Conservation (phyloP, 2,797 vertebrate species). For the Megaceryle alcyon region DNA sequence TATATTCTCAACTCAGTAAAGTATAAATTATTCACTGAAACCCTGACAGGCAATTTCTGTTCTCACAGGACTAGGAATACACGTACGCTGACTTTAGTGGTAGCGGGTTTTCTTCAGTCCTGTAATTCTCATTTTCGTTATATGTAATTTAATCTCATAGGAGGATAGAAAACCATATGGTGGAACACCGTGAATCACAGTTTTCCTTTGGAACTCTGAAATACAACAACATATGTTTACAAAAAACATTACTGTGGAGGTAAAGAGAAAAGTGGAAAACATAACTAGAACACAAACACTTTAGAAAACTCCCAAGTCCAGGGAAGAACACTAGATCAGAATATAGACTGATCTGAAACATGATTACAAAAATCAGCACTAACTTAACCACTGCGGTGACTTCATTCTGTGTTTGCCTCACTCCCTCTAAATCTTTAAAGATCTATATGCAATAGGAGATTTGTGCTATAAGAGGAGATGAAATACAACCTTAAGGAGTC, state of each 20-base stretch:
- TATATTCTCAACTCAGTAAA: not conserved
- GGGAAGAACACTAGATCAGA: not conserved
- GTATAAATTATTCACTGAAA: not conserved
- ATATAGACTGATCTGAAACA: not conserved
- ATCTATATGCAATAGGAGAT: not conserved
- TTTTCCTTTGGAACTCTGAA: not conserved
- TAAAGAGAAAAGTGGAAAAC: not conserved
- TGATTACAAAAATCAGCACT: not conserved
- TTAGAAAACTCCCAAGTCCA: not conserved
- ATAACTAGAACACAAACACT: not conserved
- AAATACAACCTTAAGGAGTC: not conserved
- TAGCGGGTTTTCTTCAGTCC: not conserved
- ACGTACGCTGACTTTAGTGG: not conserved
- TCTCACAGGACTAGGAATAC: not conserved
- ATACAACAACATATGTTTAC: not conserved
- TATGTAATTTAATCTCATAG: not conserved
- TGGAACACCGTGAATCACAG: rapidly evolving
- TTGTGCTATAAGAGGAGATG: not conserved
- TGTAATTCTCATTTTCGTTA: not conserved
- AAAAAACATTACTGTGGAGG: not conserved
- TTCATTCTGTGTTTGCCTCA: not conserved
- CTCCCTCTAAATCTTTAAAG: not conserved
- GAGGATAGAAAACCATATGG: not conserved
- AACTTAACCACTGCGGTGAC: not conserved
- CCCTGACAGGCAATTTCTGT: not conserved